Evolutionary conservation across 1,140 invertebrate genomes (phyloP).

Genomic region (Cydia fagiglandana): DNA sequence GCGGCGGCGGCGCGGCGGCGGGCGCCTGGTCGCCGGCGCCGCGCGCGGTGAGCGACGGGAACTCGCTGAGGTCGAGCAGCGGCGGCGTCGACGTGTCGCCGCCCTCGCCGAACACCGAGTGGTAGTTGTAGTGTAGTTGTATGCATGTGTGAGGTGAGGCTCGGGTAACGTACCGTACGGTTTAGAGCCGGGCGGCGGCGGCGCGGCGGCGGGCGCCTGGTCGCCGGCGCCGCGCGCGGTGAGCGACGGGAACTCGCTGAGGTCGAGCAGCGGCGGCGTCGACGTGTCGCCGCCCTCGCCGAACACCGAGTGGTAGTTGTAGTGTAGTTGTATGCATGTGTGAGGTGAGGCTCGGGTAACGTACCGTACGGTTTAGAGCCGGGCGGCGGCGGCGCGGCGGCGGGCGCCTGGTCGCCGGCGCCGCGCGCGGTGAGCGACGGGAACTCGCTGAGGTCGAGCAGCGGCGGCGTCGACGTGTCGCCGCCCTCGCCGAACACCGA

Average conservation of each 20-base stretch:
- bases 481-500: slow-evolving; percentile 84
- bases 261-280: slow-evolving; percentile 90
- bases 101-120: slow-evolving; percentile 88
- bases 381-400: slow-evolving; percentile 89
- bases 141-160: too few species aligned
- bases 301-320: slow-evolving; percentile 87
- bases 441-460: slow-evolving; percentile 93
- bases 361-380: slow-evolving; percentile 92
- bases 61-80: slow-evolving; percentile 92
- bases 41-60: slow-evolving; percentile 91
- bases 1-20: slow-evolving; percentile 89
- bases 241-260: slow-evolving; percentile 93
- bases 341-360: slow-evolving; percentile 22
- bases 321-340: too few species aligned
- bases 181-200: slow-evolving; percentile 92
- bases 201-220: slow-evolving; percentile 86
- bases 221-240: slow-evolving; percentile 84
- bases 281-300: slow-evolving; percentile 83
- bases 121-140: too few species aligned
- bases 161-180: slow-evolving; percentile 84
- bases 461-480: slow-evolving; percentile 87
- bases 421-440: slow-evolving; percentile 90
- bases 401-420: slow-evolving; percentile 83
- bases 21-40: slow-evolving; percentile 84
- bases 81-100: slow-evolving; percentile 86